A percentile compares a stretch with the other conserved stretches of the same genome.
Conservation (phyloP, 2,797 vertebrate species). For the Xenentodon cancila region DNA sequence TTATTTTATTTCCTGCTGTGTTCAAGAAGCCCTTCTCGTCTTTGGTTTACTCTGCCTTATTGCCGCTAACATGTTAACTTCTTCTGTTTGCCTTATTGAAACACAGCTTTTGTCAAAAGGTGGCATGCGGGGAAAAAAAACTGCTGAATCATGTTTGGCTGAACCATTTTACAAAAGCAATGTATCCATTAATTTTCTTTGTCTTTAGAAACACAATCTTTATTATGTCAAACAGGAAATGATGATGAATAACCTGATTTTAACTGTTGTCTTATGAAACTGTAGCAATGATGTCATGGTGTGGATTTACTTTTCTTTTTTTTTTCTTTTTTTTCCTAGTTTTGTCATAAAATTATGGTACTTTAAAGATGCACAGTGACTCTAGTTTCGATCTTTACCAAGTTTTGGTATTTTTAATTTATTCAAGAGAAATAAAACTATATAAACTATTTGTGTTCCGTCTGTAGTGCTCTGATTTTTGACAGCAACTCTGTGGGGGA, state of each 20-base stretch:
- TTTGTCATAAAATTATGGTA: constrained; percentile 63
- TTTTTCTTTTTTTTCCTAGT: constrained; percentile 21
- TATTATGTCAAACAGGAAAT: constrained; percentile 22
- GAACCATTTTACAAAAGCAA: not conserved
- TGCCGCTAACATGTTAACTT: constrained; percentile 26
- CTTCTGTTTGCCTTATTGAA: not conserved
- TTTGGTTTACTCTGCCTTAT: constrained; percentile 36
- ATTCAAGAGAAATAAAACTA: constrained; percentile 85
- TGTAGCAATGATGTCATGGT: constrained; percentile 46
- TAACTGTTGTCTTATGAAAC: constrained; percentile 36
- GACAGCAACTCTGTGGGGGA: not conserved
- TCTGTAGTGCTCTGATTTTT: not conserved
- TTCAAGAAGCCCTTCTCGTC: too few species aligned
- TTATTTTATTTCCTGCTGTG: too few species aligned
- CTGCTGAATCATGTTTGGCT: too few species aligned
- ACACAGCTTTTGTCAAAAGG: constrained; percentile 43
- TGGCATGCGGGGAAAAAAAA: constrained; percentile 7
- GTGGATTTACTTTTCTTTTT: constrained; percentile 40
- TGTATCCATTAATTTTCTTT: constrained; percentile 2
- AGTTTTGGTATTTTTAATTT: constrained; percentile 83
- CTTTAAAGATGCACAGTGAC: constrained; percentile 67
- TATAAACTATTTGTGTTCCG: constrained; percentile 37
- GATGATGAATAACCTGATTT: constrained; percentile 34
- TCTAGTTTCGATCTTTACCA: constrained; percentile 61
- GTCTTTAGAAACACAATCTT: constrained; percentile 21